Base-by-base conservation (phyloP, 2,113 vertebrate species). In the Choloepus hoffmanni region DNA sequence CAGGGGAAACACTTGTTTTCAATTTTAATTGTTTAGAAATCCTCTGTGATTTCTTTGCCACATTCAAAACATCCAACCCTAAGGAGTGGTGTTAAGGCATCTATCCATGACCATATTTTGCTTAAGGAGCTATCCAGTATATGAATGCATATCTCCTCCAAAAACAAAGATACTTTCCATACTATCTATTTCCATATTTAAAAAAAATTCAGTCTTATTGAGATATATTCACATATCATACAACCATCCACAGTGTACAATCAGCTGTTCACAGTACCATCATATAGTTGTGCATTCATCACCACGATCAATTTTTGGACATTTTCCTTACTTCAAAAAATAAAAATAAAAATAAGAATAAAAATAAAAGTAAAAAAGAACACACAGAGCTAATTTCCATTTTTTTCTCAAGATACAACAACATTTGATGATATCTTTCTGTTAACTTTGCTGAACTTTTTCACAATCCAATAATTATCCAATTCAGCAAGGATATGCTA, bases 111-210 rank as follows among this genome's bases (percentile, higher is more conserved):
- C 40, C 30, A 48, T 28, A 79, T 95, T 85, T 91, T 19, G 55
- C 85, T 87, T 85, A 91, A 85, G 30, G n/a, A 81, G n/a, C 48
- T 86, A 58, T 67, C 14, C 43, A 55, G 86, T 83, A 68, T 72
- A 82, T 19, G 16, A 92, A 45, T 81, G 30, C 45, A 86, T 76
- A 60, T 15, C 6, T 43, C 33, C 33, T n/a, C 24, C n/a, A 40
- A 48, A 90, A 85, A 55, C 7, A 73, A 90, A n/a, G 30, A 28
- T 83, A 72, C 84, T 95, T 92, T 72, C 18, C 48, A 85, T 18
- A 67, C 11, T 94, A 30, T n/a, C 14, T 90, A 93, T 55, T 53
- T 90, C 30, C 13, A 36, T 36, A 36, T 36, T 36, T 36, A 36
- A 36, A 36, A 36, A 36, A 36, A 36, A 36, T 36, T 36, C 36